Conservation (phyloP, 2,888 invertebrate genomes). For the Hermaeophaga mercurialis region DNA sequence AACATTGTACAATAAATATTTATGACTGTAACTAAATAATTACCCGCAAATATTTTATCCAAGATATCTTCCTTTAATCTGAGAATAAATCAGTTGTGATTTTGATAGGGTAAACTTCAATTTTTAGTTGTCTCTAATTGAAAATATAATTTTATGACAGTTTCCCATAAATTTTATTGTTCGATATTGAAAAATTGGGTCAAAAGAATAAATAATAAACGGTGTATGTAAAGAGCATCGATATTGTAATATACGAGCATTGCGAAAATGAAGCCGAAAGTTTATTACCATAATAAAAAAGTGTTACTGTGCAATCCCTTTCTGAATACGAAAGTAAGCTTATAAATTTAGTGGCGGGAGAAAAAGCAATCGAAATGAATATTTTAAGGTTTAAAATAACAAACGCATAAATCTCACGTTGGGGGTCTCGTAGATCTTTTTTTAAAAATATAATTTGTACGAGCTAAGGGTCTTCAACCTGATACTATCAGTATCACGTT, state of each 20-base stretch:
- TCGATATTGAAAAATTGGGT: not conserved
- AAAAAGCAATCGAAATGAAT: slow-evolving; percentile 39
- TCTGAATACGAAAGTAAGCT: slow-evolving; percentile 23
- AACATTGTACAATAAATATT: too few relatives aligned
- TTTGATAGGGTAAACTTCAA: too few relatives aligned
- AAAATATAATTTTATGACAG: too few relatives aligned
- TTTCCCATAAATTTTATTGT: too few relatives aligned
- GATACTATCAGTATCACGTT: slow-evolving; percentile 57
- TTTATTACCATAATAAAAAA: slow-evolving; percentile 28
- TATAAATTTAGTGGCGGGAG: slow-evolving; percentile 32
- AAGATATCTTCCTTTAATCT: too few relatives aligned
- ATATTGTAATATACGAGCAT: slow-evolving; percentile 13
- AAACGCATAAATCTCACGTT: slow-evolving; percentile 44
- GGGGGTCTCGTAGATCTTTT: slow-evolving; percentile 40
- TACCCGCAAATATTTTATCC: too few relatives aligned
- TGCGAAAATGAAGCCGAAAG: slow-evolving; percentile 20
- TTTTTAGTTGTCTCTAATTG: too few relatives aligned
- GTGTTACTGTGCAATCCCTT: slow-evolving; percentile 23
- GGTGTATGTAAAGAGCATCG: slow-evolving; percentile 7
- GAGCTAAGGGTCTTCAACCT: slow-evolving; percentile 45
- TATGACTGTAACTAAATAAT: too few relatives aligned
- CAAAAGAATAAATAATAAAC: not conserved
- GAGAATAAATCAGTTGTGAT: too few relatives aligned
- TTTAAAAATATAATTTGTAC: slow-evolving; percentile 48
- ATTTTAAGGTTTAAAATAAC: slow-evolving; percentile 45